A percentile compares a stretch with the other conserved stretches of the same genome.
phyloP scores from a whole-genome alignment of 2,113 vertebrate genomes.

The Sprattus sprattus region DNA sequence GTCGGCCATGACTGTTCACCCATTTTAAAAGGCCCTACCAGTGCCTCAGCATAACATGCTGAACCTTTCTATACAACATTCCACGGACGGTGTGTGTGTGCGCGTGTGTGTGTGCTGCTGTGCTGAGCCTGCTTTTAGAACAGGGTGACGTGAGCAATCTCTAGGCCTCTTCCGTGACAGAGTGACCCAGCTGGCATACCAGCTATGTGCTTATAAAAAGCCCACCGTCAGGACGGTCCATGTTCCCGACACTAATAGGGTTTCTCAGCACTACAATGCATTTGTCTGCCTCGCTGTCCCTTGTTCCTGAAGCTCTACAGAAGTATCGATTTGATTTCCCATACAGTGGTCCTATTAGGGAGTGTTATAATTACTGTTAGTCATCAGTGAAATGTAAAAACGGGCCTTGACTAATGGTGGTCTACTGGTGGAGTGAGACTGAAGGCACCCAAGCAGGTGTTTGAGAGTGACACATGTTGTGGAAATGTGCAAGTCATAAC shows the following conservation, averaged over 20 bases:
- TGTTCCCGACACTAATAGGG: conserved; percentile 37
- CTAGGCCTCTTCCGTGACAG: conserved; percentile 54
- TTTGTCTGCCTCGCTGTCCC: not conserved
- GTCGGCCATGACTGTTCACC: not conserved
- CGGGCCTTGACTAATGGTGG: not conserved
- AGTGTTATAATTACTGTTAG: not conserved
- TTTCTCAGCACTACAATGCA: not conserved
- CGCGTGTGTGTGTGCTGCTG: not conserved
- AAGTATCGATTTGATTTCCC: too few species aligned
- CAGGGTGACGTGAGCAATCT: conserved; percentile 42
- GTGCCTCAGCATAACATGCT: not conserved
- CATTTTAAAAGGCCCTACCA: not conserved
- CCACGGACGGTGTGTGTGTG: not conserved
- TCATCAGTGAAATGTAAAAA: not conserved
- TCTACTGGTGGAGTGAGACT: conserved; percentile 46
- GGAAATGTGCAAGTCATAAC: conserved; percentile 42
- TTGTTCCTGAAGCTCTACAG: not conserved
- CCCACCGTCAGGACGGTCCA: conserved; percentile 15
- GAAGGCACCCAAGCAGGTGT: conserved; percentile 70
- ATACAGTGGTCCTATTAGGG: too few species aligned
- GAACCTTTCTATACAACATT: not conserved
- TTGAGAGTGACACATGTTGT: conserved; percentile 40
- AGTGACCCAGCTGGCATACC: conserved; percentile 68
- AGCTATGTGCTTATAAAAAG: conserved; percentile 64
- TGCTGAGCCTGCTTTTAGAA: conserved; percentile 53